Conservation (phyloP, 2,888 invertebrate genomes). For the Acrocyrtus sp. region DNA sequence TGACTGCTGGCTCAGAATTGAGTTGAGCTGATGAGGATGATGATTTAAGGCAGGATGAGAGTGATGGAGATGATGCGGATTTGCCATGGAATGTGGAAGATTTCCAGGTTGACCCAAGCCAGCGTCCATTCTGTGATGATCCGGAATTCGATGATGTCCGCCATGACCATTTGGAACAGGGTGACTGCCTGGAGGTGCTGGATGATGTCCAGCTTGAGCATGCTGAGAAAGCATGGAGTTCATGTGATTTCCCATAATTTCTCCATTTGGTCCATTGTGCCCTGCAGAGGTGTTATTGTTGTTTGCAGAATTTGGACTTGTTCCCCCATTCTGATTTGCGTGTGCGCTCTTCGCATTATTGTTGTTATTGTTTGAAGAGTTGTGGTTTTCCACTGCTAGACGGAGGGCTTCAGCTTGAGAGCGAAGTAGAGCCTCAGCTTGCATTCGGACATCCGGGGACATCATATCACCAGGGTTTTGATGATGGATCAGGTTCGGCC, state of each 20-base stretch:
- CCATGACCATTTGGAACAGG: slow-evolving; percentile 54
- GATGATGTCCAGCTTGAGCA: slow-evolving; percentile 48
- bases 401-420: slow-evolving; percentile 87
- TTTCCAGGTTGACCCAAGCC: slow-evolving; percentile 53
- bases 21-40: slow-evolving; percentile 60
- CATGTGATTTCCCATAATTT: slow-evolving; percentile 58
- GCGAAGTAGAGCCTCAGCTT: slow-evolving; percentile 71
- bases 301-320: slow-evolving; percentile 42
- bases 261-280: slow-evolving; percentile 59
- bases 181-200: slow-evolving; percentile 50
- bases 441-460: slow-evolving; percentile 73
- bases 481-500: slow-evolving; percentile 59
- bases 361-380: slow-evolving; percentile 61
- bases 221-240: slow-evolving; percentile 56
- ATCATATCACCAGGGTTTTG: slow-evolving; percentile 67
- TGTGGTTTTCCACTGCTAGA: slow-evolving; percentile 73
- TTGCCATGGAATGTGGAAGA: slow-evolving; percentile 57
- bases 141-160: slow-evolving; percentile 54
- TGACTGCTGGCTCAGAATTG: slow-evolving; percentile 60
- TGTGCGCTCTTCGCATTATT: slow-evolving; percentile 54
- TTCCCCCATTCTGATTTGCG: slow-evolving; percentile 50
- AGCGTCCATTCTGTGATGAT: slow-evolving; percentile 52
- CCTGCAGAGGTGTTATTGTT: slow-evolving; percentile 48
- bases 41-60: slow-evolving; percentile 61
- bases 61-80: slow-evolving; percentile 56